These are phyloP conservation scores for Deilephila porcellus DNA, from an alignment of 2,888 invertebrate genomes.

Conservation along the genomic window DNA sequence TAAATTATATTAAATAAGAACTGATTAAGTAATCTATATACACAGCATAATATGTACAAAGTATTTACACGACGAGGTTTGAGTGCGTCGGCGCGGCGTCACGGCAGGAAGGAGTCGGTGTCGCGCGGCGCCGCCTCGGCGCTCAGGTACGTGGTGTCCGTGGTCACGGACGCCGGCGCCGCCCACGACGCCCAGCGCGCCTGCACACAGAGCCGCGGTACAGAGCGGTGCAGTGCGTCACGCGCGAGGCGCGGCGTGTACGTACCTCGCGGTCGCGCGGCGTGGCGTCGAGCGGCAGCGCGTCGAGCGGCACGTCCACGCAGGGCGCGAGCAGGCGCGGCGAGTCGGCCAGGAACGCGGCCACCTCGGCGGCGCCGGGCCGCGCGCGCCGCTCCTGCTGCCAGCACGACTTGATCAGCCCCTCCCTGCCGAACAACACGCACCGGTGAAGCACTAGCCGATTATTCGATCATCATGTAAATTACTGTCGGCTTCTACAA, in stretches of 20 bases:
- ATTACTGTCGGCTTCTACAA: no score
- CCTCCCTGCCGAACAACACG: conserved; percentile 82
- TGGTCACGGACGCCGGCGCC: conserved; percentile 63
- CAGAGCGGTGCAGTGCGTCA: background rate
- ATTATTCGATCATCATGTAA: no score
- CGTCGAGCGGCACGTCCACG: conserved; percentile 89
- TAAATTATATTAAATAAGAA: background rate
- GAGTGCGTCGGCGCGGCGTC: conserved; percentile 19
- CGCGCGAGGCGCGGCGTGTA: conserved; percentile 1
- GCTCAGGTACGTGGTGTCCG: conserved; percentile 71
- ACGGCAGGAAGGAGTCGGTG: conserved; percentile 49
- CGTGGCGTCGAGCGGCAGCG: conserved; percentile 87
- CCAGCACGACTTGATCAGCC: conserved; percentile 92
- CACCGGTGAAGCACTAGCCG: background rate
- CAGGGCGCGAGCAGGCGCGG: conserved; percentile 91
- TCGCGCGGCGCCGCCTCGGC: conserved; percentile 58
- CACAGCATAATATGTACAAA: background rate
- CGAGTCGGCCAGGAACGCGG: conserved; percentile 91
- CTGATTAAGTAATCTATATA: background rate
- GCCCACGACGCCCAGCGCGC: conserved; percentile 70
- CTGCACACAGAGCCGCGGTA: conserved; percentile 40
- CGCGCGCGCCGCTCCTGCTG: conserved; percentile 87
- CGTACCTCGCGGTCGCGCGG: conserved; percentile 52
- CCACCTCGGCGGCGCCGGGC: conserved; percentile 91
- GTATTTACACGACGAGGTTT: background rate